Conservation (phyloP, 2,797 vertebrate species). For the Synanceia verrucosa region DNA sequence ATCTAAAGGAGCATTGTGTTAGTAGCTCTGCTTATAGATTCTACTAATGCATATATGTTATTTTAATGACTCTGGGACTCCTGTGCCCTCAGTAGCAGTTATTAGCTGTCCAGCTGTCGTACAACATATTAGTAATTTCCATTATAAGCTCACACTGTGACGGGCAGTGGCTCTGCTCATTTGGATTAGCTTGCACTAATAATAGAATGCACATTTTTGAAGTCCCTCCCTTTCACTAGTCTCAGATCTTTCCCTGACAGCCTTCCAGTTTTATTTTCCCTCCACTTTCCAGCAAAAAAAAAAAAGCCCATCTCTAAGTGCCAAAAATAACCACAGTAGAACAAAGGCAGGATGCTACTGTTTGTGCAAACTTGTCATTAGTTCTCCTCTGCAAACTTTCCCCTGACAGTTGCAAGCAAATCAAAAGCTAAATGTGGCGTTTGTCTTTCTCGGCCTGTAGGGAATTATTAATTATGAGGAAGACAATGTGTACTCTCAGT, state of each 20-base stretch:
- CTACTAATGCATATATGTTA: neutral
- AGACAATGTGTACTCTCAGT: slow-evolving; percentile 34
- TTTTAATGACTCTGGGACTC: slow-evolving; percentile 11
- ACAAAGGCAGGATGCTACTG: slow-evolving; percentile 75
- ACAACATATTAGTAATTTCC: slow-evolving; percentile 37
- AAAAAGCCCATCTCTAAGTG: slow-evolving; percentile 59
- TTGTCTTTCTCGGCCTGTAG: slow-evolving; percentile 57
- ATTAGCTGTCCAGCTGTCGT: slow-evolving; percentile 47
- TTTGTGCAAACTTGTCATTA: slow-evolving; percentile 75
- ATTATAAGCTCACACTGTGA: slow-evolving; percentile 46
- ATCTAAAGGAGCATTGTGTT: slow-evolving; percentile 1
- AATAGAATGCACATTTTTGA: slow-evolving; percentile 75
- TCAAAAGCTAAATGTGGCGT: slow-evolving; percentile 68
- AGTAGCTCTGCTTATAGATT: slow-evolving; percentile 15
- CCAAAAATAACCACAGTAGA: slow-evolving; percentile 75
- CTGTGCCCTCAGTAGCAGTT: slow-evolving; percentile 8
- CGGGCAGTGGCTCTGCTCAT: slow-evolving; percentile 65
- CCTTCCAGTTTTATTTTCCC: slow-evolving; percentile 53
- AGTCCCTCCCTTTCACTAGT: slow-evolving; percentile 65
- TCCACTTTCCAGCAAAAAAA: slow-evolving; percentile 69
- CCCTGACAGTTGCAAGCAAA: slow-evolving; percentile 68
- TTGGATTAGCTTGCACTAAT: slow-evolving; percentile 73
- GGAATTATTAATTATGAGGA: slow-evolving; percentile 67
- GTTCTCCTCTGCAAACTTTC: slow-evolving; percentile 70
- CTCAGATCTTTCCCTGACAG: slow-evolving; percentile 77